Evolutionary conservation across 1,140 invertebrate species (phyloP).

Genomic region (Drosophila nebulosa): DNA sequence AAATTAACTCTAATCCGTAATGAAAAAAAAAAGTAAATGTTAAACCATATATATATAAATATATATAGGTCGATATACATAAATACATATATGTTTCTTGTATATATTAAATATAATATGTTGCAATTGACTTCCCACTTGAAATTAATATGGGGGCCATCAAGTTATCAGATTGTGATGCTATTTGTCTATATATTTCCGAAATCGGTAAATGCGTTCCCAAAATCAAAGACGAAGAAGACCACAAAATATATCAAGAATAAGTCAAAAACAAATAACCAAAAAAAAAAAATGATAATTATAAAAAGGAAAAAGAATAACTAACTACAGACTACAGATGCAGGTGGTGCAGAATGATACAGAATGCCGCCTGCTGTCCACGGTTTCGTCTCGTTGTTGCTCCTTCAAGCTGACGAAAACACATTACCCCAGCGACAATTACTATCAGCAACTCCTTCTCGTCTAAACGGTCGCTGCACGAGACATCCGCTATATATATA

Average conservation of each 20-base stretch:
- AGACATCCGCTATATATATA: neutral
- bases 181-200: neutral
- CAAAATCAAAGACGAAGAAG: neutral
- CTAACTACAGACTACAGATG: neutral
- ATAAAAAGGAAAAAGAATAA: neutral
- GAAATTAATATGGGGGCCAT: neutral
- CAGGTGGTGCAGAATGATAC: neutral
- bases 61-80: neutral
- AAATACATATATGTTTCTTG: neutral
- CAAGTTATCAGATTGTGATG: neutral
- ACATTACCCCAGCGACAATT: neutral
- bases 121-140: neutral
- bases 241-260: neutral
- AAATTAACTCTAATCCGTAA: neutral
- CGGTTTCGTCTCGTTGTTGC: neutral
- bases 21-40: neutral
- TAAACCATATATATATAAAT: neutral
- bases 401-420: neutral
- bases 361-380: neutral
- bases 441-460: neutral
- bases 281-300: neutral
- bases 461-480: neutral
- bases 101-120: neutral
- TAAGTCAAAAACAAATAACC: neutral
- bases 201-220: neutral